These are phyloP conservation scores for Galeopsomyia nigrocyanea DNA, from an alignment of 2,888 invertebrate genomes.

Conservation along the genomic window DNA sequence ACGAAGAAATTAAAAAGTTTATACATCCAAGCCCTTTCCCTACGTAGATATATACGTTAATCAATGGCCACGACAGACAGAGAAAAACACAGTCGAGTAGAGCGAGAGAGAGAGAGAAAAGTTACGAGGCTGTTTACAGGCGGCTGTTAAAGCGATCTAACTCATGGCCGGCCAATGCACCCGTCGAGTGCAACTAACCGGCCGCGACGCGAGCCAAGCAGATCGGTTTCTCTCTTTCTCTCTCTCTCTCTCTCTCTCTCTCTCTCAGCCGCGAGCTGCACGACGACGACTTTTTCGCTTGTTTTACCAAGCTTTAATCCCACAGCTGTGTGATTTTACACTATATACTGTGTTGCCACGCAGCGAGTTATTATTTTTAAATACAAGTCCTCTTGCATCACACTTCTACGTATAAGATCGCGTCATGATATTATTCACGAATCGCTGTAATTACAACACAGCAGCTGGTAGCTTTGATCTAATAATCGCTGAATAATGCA, in stretches of 20 bases:
- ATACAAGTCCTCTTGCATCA: too few relatives aligned
- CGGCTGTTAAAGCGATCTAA: slow-evolving; percentile 63
- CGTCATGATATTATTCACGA: too few relatives aligned
- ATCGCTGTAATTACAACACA: too few relatives aligned
- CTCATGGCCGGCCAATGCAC: slow-evolving; percentile 66
- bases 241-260: not conserved
- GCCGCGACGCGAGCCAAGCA: slow-evolving; percentile 41
- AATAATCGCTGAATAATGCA: too few relatives aligned
- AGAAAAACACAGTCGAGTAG: slow-evolving; percentile 14
- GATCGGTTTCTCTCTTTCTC: not conserved
- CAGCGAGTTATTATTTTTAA: too few relatives aligned
- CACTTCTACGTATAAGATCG: too few relatives aligned
- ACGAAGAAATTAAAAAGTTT: too few relatives aligned
- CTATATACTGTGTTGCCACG: too few relatives aligned
- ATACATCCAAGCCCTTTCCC: too few relatives aligned
- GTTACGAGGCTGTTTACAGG: slow-evolving; percentile 65
- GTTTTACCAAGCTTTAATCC: not conserved
- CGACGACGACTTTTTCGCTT: slow-evolving; percentile 4
- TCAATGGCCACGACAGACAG: too few relatives aligned
- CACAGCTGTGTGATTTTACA: not conserved
- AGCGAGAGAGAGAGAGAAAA: slow-evolving; percentile 50
- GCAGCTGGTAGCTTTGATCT: too few relatives aligned
- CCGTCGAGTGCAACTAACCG: slow-evolving; percentile 52
- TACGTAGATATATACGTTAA: too few relatives aligned
- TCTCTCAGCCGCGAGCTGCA: not conserved